phyloP scores from a whole-genome alignment of 2,888 invertebrate species.

The Biston betularia region DNA sequence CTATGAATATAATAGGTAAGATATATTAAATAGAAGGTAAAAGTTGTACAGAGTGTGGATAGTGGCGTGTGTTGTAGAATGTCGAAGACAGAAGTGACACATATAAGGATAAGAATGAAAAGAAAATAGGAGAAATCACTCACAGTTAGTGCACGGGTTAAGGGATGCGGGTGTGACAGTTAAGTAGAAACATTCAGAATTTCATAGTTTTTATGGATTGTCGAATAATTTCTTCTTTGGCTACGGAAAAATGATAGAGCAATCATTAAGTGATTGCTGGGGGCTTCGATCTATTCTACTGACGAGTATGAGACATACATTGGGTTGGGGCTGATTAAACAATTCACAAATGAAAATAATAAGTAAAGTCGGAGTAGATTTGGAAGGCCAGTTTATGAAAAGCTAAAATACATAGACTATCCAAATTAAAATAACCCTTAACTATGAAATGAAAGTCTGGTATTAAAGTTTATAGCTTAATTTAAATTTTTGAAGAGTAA shows the following conservation, averaged over 20 bases:
- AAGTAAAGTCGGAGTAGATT: constrained; percentile 24
- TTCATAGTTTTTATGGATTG: constrained; percentile 74
- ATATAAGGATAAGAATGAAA: constrained; percentile 74
- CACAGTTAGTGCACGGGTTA: constrained; percentile 84
- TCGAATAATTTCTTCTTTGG: constrained; percentile 75
- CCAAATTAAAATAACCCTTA: constrained; percentile 23
- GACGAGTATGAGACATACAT: constrained; percentile 47
- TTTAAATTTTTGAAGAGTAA: constrained; percentile 33
- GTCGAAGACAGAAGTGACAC: constrained; percentile 74
- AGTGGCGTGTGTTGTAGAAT: constrained; percentile 81
- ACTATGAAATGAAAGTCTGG: constrained; percentile 34
- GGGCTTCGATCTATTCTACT: constrained; percentile 49
- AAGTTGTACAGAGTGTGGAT: constrained; percentile 81
- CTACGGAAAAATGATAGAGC: constrained; percentile 79
- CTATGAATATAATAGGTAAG: constrained; percentile 59
- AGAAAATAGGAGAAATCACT: constrained; percentile 81
- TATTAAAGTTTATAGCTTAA: constrained; percentile 32
- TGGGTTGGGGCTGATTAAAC: constrained; percentile 40
- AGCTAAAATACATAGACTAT: constrained; percentile 37
- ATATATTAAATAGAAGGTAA: constrained; percentile 73
- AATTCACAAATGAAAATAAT: constrained; percentile 44
- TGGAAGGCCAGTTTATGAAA: constrained; percentile 45
- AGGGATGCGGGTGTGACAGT: constrained; percentile 82
- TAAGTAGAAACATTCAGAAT: constrained; percentile 80
- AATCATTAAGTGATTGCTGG: constrained; percentile 68